phyloP scores from a whole-genome alignment of 2,797 vertebrate species.

The Darevskia nairensis region DNA sequence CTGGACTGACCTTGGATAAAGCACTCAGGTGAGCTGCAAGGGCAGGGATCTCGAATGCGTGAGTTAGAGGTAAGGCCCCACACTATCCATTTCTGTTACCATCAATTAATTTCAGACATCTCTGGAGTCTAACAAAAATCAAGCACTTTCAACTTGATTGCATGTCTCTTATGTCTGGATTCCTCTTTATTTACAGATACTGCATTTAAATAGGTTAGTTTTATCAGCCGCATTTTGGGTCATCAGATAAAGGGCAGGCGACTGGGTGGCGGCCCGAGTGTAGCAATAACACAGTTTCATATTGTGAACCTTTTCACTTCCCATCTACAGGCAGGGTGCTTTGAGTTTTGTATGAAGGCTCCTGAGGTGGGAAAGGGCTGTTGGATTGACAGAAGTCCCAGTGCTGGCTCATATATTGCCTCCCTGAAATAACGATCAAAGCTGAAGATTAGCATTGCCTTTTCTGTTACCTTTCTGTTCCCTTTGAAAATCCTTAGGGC shows the following conservation, averaged over 20 bases:
- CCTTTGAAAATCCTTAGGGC: neutral
- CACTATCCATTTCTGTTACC: slow-evolving; percentile 33
- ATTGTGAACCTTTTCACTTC: neutral
- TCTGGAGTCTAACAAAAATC: neutral
- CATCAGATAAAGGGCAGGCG: neutral
- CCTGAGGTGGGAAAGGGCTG: too few relatives aligned
- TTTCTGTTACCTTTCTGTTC: too few relatives aligned
- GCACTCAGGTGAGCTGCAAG: slow-evolving; percentile 88
- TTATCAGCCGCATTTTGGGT: neutral
- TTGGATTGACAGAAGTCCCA: neutral
- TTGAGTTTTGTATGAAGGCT: neutral
- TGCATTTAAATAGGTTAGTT: neutral
- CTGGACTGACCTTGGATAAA: slow-evolving; percentile 90
- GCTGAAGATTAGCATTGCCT: too few relatives aligned
- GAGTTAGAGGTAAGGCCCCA: neutral
- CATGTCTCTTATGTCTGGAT: neutral
- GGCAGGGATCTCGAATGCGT: slow-evolving; percentile 12
- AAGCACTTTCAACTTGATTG: neutral
- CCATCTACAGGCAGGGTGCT: neutral
- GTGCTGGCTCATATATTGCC: neutral
- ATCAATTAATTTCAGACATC: neutral
- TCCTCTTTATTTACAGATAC: neutral
- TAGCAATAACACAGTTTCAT: neutral
- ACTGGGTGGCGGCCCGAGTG: neutral
- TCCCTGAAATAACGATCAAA: neutral